Base-by-base conservation (phyloP, 1,140 invertebrate species). In the Colletes latitarsis region DNA sequence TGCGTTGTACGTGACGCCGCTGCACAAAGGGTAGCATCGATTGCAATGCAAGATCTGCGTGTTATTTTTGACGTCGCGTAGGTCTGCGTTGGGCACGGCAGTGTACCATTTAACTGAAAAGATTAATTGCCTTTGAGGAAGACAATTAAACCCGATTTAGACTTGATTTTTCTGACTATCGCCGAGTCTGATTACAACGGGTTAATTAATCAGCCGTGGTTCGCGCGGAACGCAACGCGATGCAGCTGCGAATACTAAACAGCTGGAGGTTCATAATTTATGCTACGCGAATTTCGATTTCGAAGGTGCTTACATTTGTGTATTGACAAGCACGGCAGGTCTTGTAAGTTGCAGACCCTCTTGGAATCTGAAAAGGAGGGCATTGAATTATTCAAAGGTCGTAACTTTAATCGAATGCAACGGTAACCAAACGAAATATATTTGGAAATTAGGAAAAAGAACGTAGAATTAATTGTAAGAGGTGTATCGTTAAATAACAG, bases 1-100 rank as follows among this genome's bases (percentile, higher is more conserved):
- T 14, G 89, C 68, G 17, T 69, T 86, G 46, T 91, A 91, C 17
- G 8, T 76, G 10, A 87, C 60, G 6, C 89, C 88, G 5, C 83
- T 52, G 62, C 90, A 91, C 2, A 82, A 62, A 2, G 90, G 88
- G 76, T 88, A 90, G 17, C 91, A 92, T 41, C 66, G 76, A 6
- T 77, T 3, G 66, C 89, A 91, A 49, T 69, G 74, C 30, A 91
- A 41, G 4, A 76, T 63, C 10, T 70, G 55, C 0, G 70, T 39
- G 4, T 76, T n/a, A 17, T 84, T 46, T n/a, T 15, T 41, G 0
- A 66, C 9, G 1, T 69, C 3, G 12, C 76, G 58, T 0, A 71
- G 8, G 49, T 62, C 30, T 0, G 88, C 72, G 21, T 90, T 66
- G 0, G 89, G 89, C 9, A 86, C 52, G 9, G 90, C 83, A 0